These are phyloP conservation scores for Stenchaetothrips biformis DNA, from an alignment of 2,888 invertebrate species.

Conservation along the genomic window DNA sequence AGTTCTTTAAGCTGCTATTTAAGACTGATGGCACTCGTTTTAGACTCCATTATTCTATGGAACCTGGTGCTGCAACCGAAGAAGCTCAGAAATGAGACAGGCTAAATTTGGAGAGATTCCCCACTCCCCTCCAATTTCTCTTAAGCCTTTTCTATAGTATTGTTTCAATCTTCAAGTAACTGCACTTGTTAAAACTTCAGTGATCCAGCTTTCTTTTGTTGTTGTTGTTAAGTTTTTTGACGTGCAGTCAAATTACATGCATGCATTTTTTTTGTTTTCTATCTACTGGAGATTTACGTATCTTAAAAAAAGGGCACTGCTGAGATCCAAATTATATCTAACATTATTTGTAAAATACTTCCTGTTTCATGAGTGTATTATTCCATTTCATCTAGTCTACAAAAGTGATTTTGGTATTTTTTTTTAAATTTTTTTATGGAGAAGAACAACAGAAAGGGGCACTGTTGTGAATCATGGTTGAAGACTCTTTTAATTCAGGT, in stretches of 20 bases:
- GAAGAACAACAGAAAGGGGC: background rate
- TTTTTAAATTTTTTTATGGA: background rate
- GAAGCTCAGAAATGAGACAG: too few relatives aligned
- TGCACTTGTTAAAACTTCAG: background rate
- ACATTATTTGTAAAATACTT: too few relatives aligned
- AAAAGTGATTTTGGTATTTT: conserved; percentile 5
- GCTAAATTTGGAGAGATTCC: too few relatives aligned
- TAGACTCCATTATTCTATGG: background rate
- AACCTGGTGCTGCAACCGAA: background rate
- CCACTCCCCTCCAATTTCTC: too few relatives aligned
- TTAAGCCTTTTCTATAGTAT: too few relatives aligned
- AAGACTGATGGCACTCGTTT: conserved; percentile 2
- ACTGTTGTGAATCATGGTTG: background rate
- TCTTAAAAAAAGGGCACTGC: too few relatives aligned
- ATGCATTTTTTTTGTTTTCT: too few relatives aligned
- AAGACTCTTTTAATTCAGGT: background rate
- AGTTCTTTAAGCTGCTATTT: background rate
- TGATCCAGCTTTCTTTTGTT: background rate
- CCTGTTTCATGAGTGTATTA: background rate
- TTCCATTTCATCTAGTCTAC: conserved; percentile 6
- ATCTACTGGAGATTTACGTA: too few relatives aligned
- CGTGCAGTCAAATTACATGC: too few relatives aligned
- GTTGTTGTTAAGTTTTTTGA: background rate
- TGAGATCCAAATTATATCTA: too few relatives aligned
- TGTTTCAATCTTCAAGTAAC: too few relatives aligned